These are phyloP conservation scores for Chaetodon auriga DNA, from an alignment of 2,113 vertebrate species.

Conservation along the genomic window DNA sequence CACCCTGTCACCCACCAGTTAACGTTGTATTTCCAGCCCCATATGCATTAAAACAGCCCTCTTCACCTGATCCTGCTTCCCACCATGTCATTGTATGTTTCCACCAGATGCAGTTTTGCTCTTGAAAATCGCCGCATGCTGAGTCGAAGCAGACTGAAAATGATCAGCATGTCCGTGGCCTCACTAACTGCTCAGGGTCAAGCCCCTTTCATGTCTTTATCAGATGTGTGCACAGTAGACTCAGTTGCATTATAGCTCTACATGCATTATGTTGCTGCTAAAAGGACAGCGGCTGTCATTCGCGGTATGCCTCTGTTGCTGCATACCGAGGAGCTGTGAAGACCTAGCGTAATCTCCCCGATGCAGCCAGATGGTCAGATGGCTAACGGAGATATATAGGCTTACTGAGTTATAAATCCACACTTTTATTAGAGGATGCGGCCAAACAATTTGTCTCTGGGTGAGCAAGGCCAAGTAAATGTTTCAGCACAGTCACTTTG, in stretches of 20 bases:
- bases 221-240: constrained; percentile 11
- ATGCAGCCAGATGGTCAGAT: constrained; percentile 6
- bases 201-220: constrained; percentile 41
- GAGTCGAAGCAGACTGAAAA: constrained; percentile 5
- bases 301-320: constrained; percentile 23
- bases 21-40: constrained; percentile 69
- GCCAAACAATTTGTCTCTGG: background rate
- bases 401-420: constrained; percentile 24
- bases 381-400: background rate
- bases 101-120: background rate
- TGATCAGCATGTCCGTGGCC: constrained; percentile 18
- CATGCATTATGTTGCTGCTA: constrained; percentile 39
- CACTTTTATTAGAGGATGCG: background rate
- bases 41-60: constrained; percentile 48
- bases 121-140: constrained; percentile 4
- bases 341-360: constrained; percentile 28
- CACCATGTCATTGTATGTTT: constrained; percentile 25
- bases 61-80: constrained; percentile 48
- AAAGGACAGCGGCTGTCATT: constrained; percentile 52
- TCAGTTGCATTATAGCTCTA: background rate
- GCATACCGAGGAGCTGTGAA: constrained; percentile 58
- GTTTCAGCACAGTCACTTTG: background rate
- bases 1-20: constrained; percentile 70
- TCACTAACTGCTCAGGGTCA: constrained; percentile 17
- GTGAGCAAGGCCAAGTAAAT: background rate